phyloP scores from a whole-genome alignment of 2,888 invertebrate genomes.

The Drosophila leonis region DNA sequence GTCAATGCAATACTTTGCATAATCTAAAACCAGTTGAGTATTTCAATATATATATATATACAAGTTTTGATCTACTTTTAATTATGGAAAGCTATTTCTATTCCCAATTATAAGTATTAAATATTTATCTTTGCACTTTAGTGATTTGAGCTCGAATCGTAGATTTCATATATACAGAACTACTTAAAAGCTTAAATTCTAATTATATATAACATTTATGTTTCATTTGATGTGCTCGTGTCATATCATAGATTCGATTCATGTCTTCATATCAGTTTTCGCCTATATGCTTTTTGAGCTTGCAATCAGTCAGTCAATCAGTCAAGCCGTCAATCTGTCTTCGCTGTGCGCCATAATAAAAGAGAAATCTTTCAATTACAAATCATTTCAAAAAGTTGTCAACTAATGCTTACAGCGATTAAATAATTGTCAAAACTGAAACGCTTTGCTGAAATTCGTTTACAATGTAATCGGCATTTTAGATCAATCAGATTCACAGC shows the following conservation, averaged over 20 bases:
- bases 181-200: too few species aligned
- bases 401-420: constrained; percentile 12
- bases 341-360: neutral
- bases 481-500: constrained; percentile 46
- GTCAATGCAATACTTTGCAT: too few species aligned
- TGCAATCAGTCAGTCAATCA: neutral
- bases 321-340: neutral
- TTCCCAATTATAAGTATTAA: too few species aligned
- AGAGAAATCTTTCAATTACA: neutral
- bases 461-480: constrained; percentile 14
- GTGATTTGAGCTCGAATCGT: too few species aligned
- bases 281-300: neutral
- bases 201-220: neutral
- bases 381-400: neutral
- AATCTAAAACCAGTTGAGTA: too few species aligned
- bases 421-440: constrained; percentile 11
- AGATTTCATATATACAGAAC: too few species aligned
- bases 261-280: neutral
- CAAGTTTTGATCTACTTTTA: too few species aligned
- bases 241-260: neutral
- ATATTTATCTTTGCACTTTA: too few species aligned
- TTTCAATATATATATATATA: too few species aligned
- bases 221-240: too few species aligned
- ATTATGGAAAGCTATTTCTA: too few species aligned
- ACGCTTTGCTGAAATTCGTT: neutral